Evolutionary conservation across 2,888 invertebrate species (phyloP), one percentile per base, ranked within the genome.

Genomic region (Cremastinae sp.): DNA sequence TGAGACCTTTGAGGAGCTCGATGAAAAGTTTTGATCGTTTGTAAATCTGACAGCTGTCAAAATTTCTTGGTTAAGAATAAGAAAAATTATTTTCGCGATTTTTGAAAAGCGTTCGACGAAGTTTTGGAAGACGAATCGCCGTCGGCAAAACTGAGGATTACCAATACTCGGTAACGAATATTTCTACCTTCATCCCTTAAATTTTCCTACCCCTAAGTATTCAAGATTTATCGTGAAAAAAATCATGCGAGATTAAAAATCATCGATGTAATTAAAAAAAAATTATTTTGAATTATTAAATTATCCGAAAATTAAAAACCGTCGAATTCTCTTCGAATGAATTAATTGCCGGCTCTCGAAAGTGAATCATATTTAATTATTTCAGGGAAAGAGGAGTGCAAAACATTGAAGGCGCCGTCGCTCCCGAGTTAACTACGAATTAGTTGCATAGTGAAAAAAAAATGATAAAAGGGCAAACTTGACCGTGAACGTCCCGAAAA

Each of bases 351-450:
- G 28, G 5, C 28, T 28, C 28, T 28, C 28, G 28, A 2, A 5
- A 28, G 5, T 28, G n/a, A n/a, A n/a, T 28, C 28, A 28, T 28
- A n/a, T n/a, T n/a, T n/a, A 28, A 28, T 28, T 28, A 28, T 28
- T 28, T 28, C 28, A 28, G 2, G 28, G 28, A 28, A 28, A 12
- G 12, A n/a, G 16, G n/a, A 62, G 37, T 22, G 28, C 12, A 20
- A 49, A 49, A 49, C n/a, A 20, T 49, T 8, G 1, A 37, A 18
- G 70, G 61, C 68, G 68, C 56, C 62, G 72, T 75, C 74, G 80
- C 79, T 80, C 79, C 83, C 82, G 83, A 81, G 81, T 84, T 82
- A 82, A 83, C 83, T 84, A 82, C 80, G 84, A 86, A 87, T 87
- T 86, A 87, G 86, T 84, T 81, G 82, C 83, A 84, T 86, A 82